Conservation (phyloP, 2,888 invertebrate genomes). For the Argyra leucocephala region DNA sequence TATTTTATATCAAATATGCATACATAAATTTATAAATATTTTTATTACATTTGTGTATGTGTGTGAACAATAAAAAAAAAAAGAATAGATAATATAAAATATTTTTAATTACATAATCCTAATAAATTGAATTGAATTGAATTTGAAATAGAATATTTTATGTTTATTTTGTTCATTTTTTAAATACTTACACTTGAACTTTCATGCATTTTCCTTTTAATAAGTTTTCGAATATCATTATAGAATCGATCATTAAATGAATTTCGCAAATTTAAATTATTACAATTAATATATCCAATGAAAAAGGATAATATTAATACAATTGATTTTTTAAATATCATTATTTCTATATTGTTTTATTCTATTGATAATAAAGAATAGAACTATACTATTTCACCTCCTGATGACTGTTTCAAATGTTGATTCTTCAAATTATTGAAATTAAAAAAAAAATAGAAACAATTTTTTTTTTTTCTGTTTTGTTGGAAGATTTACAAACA, state of each 20-base stretch:
- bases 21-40: not conserved
- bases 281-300: not conserved
- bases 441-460: too few species aligned
- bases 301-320: not conserved
- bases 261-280: conserved; percentile 16
- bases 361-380: too few species aligned
- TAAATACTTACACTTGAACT: conserved; percentile 33
- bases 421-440: too few species aligned
- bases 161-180: too few species aligned
- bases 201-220: conserved; percentile 42
- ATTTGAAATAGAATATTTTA: too few species aligned
- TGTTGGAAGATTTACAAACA: too few species aligned
- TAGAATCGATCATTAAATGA: conserved; percentile 44
- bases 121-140: too few species aligned
- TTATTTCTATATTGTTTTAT: too few species aligned
- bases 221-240: conserved; percentile 47
- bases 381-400: too few species aligned
- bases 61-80: not conserved
- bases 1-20: not conserved
- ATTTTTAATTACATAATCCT: too few species aligned
- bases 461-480: too few species aligned
- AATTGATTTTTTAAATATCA: not conserved
- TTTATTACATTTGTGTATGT: not conserved
- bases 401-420: too few species aligned
- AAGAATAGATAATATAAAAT: not conserved